Percentiles rank a stretch among this genome's conserved stretches.
phyloP scores from a whole-genome alignment of 1,140 invertebrate species.

The Brachionus plicatilis region DNA sequence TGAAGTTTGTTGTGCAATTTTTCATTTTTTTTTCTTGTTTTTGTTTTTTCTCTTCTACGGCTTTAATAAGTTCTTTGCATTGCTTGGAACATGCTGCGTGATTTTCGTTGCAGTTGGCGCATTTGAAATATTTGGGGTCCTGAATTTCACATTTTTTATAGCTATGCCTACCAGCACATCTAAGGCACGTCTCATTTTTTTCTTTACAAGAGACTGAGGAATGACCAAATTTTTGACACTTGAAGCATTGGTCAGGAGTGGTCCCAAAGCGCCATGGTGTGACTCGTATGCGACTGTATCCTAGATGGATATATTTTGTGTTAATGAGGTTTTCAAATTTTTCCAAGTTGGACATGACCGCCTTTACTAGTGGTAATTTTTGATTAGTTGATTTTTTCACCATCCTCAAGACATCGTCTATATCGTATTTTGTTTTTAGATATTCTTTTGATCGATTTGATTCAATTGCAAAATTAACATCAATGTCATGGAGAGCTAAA shows the following conservation, averaged over 20 bases:
- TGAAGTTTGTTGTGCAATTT: no score
- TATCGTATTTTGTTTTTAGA: background rate
- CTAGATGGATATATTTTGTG: background rate
- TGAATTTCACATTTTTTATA: background rate
- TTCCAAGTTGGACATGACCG: background rate
- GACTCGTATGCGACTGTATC: background rate
- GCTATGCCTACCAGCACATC: background rate
- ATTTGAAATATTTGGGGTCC: background rate
- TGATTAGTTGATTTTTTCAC: background rate
- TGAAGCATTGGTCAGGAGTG: background rate
- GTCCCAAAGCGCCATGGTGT: background rate
- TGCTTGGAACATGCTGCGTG: background rate
- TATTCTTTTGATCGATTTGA: background rate
- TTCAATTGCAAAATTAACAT: background rate
- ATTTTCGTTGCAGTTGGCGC: background rate
- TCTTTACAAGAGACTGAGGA: background rate
- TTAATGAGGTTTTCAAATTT: background rate
- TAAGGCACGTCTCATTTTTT: background rate
- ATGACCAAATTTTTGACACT: background rate
- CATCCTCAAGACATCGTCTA: background rate
- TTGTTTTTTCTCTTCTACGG: background rate
- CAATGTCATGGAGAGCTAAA: background rate
- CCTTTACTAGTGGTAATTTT: background rate
- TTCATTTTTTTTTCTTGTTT: background rate
- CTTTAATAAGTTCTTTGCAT: background rate